Conservation (phyloP, 1,140 invertebrate species). For the Drosophila eugracilis region DNA sequence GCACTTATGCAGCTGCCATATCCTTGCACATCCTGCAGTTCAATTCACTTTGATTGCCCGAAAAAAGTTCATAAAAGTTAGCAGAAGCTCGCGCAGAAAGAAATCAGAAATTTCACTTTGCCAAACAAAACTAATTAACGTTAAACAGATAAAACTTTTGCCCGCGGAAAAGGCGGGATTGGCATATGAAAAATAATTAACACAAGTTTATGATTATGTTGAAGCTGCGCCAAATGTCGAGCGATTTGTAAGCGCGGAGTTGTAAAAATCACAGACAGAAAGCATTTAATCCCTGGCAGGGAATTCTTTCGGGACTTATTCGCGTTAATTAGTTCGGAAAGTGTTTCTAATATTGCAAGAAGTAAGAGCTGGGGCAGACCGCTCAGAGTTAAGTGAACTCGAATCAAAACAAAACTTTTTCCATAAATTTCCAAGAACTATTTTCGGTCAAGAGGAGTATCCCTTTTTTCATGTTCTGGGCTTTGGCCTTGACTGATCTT, state of each 20-base stretch:
- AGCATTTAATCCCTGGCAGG: constrained; percentile 62
- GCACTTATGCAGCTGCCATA: constrained; percentile 76
- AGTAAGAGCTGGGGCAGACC: neutral
- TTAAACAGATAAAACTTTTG: constrained; percentile 78
- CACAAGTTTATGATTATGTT: constrained; percentile 81
- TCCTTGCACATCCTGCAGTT: constrained; percentile 65
- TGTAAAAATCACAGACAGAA: constrained; percentile 80
- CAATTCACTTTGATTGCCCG: constrained; percentile 80
- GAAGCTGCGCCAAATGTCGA: constrained; percentile 54
- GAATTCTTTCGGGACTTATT: constrained; percentile 33
- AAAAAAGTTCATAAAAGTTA: constrained; percentile 76
- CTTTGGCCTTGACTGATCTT: constrained; percentile 48
- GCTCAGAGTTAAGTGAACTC: constrained; percentile 61
- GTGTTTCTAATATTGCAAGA: constrained; percentile 60
- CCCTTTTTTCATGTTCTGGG: constrained; percentile 27
- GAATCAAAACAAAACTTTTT: constrained; percentile 63
- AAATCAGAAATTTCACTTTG: constrained; percentile 79
- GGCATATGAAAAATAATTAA: constrained; percentile 82
- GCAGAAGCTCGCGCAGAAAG: constrained; percentile 51
- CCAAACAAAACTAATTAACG: constrained; percentile 83
- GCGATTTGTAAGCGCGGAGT: constrained; percentile 71
- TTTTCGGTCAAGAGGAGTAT: constrained; percentile 23
- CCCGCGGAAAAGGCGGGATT: constrained; percentile 16
- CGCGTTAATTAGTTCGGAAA: constrained; percentile 73
- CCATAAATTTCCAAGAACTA: constrained; percentile 65